These are phyloP conservation scores for Tinea semifulvella DNA, from an alignment of 2,888 invertebrate genomes.

Conservation along the genomic window DNA sequence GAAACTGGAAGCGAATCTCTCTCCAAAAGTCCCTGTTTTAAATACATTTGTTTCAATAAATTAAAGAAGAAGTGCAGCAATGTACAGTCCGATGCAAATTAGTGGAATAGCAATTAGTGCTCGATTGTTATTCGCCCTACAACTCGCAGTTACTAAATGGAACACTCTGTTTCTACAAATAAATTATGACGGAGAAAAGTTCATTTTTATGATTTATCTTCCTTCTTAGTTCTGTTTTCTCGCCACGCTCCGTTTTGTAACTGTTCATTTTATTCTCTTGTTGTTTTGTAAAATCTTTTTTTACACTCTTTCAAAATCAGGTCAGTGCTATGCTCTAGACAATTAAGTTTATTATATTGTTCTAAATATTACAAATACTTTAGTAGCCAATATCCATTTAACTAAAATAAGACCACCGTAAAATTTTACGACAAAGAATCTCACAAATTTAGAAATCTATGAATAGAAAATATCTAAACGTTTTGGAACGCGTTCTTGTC, in stretches of 20 bases:
- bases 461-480: too few relatives aligned
- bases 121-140: constrained; percentile 47
- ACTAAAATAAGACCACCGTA: too few relatives aligned
- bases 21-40: too few relatives aligned
- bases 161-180: constrained; percentile 42
- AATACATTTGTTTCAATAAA: too few relatives aligned
- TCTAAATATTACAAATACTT: too few relatives aligned
- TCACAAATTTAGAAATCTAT: too few relatives aligned
- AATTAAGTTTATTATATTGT: too few relatives aligned
- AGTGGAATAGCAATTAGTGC: constrained; percentile 56
- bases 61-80: neutral
- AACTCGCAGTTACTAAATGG: constrained; percentile 47
- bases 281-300: neutral
- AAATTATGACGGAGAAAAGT: constrained; percentile 36
- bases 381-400: too few relatives aligned
- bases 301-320: neutral
- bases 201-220: constrained; percentile 26
- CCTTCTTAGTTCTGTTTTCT: constrained; percentile 2
- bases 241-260: neutral
- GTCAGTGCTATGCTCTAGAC: too few relatives aligned
- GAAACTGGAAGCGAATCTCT: too few relatives aligned
- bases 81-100: constrained; percentile 45
- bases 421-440: too few relatives aligned
- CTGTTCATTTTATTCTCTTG: neutral
- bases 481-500: too few relatives aligned